Conservation (phyloP, 2,113 vertebrate genomes). For the Barnardius zonarius region DNA sequence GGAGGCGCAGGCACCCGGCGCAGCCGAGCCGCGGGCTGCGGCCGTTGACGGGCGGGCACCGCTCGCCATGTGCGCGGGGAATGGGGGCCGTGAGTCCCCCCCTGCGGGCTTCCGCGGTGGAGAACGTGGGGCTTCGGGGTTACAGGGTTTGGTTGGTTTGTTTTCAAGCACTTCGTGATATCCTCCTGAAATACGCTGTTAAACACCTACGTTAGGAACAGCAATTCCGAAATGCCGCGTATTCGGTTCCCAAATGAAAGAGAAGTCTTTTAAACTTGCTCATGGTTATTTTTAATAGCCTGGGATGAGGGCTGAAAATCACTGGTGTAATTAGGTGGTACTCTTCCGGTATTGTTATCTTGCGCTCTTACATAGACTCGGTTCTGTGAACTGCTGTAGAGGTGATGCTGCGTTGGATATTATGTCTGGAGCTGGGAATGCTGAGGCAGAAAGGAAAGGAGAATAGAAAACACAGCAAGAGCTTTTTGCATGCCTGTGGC, state of each 20-base stretch:
- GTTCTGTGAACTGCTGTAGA: neutral
- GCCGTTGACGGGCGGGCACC: neutral
- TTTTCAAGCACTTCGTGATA: neutral
- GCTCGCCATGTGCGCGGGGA: neutral
- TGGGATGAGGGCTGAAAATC: neutral
- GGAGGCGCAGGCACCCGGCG: neutral
- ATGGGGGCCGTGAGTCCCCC: neutral
- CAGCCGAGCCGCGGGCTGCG: neutral
- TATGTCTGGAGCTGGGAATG: neutral
- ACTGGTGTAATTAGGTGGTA: neutral
- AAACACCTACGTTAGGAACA: neutral
- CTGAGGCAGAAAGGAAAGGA: neutral
- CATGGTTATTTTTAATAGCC: neutral
- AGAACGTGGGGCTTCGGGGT: neutral
- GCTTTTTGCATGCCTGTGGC: neutral
- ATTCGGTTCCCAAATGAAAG: neutral
- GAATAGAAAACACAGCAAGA: neutral
- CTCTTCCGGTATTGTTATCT: neutral
- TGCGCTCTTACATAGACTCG: accelerated
- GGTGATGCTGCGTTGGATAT: neutral
- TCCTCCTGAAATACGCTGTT: neutral
- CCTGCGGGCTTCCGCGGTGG: neutral
- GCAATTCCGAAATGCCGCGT: neutral
- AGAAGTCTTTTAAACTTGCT: neutral
- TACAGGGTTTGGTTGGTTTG: neutral